Evolutionary conservation across 2,888 invertebrate species (phyloP), one percentile per base, ranked within the genome.

Genomic region (Nebria brevicollis): DNA sequence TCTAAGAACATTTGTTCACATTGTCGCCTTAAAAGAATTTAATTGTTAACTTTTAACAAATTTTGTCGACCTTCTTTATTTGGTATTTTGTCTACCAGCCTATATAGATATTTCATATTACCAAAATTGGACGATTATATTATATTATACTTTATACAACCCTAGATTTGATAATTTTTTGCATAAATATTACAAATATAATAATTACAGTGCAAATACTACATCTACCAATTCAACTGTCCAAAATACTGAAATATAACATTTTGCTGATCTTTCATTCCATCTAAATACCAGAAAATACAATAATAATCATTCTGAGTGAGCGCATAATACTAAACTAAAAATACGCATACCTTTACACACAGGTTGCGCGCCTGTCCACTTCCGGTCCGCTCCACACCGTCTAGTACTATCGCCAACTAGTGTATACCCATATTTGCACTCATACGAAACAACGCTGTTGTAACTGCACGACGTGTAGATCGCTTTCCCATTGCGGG

Each of bases 381-480:
- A 99, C 87, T 95, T 95, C 87, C 96, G 95, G 89, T 98, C 97
- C 0, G 98, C 96, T 0, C 97, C 96, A 88, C 99, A 99, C 72
- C 96, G 91, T 84, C 99, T 92, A 1, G 97, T 97, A 13, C 94
- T 93, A 83, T 97, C 96, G 0, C 99, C 99, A 8, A 96, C 93
- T 83, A 99, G 92, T 82, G 96, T 94, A 90, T 95, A 98, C 10
- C 98, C 98, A 86, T 97, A 96, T 87, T 96, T 95, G 91, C 99
- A 99, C 87, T 97, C 97, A 90, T 99, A 99, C 75, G 95, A 95
- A 26, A 98, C 97, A 82, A 97, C 95, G 0, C 98, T 97, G 88
- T 98, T 98, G 92, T 97, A 99, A 1, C 97, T 96, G 87, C 96
- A 94, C 68, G 97, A 96, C 0, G 96, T 96, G 89, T 96, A 98